Percentiles rank a stretch among this genome's conserved stretches.
phyloP scores from a whole-genome alignment of 1,140 invertebrate species.

The Neelides sp. region DNA sequence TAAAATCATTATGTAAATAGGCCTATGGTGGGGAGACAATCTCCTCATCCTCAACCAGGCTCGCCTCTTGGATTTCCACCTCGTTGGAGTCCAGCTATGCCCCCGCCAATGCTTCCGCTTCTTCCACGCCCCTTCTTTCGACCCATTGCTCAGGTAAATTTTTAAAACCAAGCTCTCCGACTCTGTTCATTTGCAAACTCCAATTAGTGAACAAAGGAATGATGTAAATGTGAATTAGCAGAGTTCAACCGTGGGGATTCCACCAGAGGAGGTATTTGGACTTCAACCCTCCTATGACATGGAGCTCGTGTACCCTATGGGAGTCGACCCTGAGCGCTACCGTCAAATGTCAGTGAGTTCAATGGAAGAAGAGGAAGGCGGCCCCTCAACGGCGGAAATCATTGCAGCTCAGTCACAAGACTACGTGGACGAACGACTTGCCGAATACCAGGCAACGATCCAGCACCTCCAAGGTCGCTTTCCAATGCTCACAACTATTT shows the following conservation, averaged over 20 bases:
- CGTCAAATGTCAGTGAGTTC: constrained; percentile 10
- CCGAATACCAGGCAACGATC: constrained; percentile 84
- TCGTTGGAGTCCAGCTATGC: constrained; percentile 17
- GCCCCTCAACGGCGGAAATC: constrained; percentile 74
- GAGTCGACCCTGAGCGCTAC: constrained; percentile 13
- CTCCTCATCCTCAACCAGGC: constrained; percentile 11
- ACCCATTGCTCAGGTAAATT: constrained; percentile 22
- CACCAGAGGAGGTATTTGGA: constrained; percentile 3
- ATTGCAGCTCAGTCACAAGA: constrained; percentile 85
- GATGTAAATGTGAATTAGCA: constrained; percentile 4
- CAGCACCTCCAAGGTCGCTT: constrained; percentile 79
- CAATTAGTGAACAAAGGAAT: background rate
- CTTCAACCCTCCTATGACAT: constrained; percentile 29
- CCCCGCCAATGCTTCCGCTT: background rate
- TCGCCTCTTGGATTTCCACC: constrained; percentile 21
- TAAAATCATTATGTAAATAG: no score
- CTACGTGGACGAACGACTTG: constrained; percentile 82
- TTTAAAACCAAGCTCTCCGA: background rate
- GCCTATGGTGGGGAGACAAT: constrained; percentile 16
- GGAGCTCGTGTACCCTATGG: constrained; percentile 29
- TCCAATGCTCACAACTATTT: no score
- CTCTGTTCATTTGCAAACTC: background rate
- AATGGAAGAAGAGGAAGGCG: constrained; percentile 46
- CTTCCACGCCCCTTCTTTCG: constrained; percentile 19
- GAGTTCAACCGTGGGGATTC: background rate